phyloP scores from a whole-genome alignment of 2,113 vertebrate genomes.

The Brachyhypopomus gauderio region DNA sequence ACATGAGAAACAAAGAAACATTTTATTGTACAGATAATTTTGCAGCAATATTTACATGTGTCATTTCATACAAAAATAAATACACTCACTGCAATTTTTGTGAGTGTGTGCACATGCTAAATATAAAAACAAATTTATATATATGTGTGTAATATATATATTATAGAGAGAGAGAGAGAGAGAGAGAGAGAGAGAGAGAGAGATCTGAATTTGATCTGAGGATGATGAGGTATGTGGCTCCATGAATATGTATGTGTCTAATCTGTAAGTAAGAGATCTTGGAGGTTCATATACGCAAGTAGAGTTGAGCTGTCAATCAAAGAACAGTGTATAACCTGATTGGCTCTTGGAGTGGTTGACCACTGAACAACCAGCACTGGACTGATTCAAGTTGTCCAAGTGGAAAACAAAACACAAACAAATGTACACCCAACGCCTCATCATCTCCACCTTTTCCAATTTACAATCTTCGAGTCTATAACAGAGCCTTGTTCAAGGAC shows the following conservation, averaged over 20 bases:
- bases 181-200: not conserved
- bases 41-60: slow-evolving; percentile 71
- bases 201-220: too few species aligned
- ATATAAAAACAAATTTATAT: too few species aligned
- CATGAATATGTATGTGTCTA: too few species aligned
- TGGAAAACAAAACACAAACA: not conserved
- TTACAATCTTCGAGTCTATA: too few species aligned
- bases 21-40: slow-evolving; percentile 51
- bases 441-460: not conserved
- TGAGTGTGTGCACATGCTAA: slow-evolving; percentile 4
- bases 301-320: slow-evolving; percentile 12
- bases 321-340: not conserved
- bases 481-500: too few species aligned
- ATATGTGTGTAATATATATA: too few species aligned
- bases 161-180: not conserved
- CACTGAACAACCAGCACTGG: not conserved
- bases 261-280: too few species aligned
- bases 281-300: not conserved
- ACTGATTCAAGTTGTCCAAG: not conserved
- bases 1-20: not conserved
- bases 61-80: slow-evolving; percentile 73
- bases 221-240: not conserved
- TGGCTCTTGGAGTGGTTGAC: not conserved
- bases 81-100: slow-evolving; percentile 70
- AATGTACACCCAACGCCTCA: not conserved